Base-by-base conservation (phyloP, 2,797 vertebrate species). In the Morus bassanus region DNA sequence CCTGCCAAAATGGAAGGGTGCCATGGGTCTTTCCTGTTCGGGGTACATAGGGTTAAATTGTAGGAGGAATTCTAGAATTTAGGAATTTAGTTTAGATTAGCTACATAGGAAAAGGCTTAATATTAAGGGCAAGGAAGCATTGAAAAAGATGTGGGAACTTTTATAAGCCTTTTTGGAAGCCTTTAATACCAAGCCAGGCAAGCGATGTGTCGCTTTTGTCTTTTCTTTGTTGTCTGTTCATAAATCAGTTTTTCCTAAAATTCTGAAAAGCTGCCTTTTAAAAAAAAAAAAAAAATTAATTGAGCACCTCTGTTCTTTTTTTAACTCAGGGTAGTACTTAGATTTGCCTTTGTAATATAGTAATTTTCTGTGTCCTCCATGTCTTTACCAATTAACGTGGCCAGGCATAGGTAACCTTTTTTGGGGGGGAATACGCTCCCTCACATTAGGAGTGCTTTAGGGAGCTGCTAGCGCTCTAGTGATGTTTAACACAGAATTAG, bases 1-100 rank as follows among this genome's bases (percentile, higher is more conserved):
- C 64, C 45, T 54, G 43, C 27, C 54, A 39, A 33, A 10, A 6
- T 10, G 48, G 50, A 37, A 57, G 35, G 27, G 23, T 46, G 59
- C 6, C 7, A 1, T 0, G 11, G 16, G 31, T 31, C 41, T 54
- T 18, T 41, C 13, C 16, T 63, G 0, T 24, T 51, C 0, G 10
- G 46, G 25, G 5, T 22, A 4, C 0, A 3, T 2, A 18, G 54
- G 6, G 45, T 69, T 56, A 73, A 83, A n/a, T 15, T 8, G 6
- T 14, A 46, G 51, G 3, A 31, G 51, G 33, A 18, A 13, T 39
- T 81, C 31, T 15, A 13, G 25, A 60, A 30, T 31, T 43, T 19
- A 5, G 33, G 18, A 28, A 3, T 72, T 75, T 67, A 6, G 11
- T n/a, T 54, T 16, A 41, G 48, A 11, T 48, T 18, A 14, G 25